Base-by-base conservation (phyloP, 2,888 invertebrate genomes). In the Lasioglossum lativentre region DNA sequence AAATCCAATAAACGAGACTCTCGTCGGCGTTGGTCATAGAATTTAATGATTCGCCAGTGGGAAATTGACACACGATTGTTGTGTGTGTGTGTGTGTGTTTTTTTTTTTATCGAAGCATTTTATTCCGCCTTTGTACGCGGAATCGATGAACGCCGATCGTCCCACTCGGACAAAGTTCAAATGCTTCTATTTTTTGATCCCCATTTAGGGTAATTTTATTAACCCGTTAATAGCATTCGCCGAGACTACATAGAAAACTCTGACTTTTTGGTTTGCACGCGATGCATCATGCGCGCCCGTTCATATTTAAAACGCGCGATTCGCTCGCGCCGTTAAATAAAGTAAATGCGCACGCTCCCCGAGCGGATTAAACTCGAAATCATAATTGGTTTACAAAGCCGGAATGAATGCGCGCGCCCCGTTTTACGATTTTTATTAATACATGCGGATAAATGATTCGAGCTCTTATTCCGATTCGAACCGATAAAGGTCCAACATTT, bases 191-290 rank as follows among this genome's bases (percentile, higher is more conserved):
- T 85, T n/a, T 82, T 86, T 77, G 75, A 82, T 80, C 77, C 80
- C 79, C 86, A 85, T 86, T 85, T 85, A 73, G 73, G 82, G 59
- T 81, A 80, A 78, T 83, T 82, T 77, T 73, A 80, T 88, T 88
- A 84, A 82, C 84, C n/a, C 34, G 79, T 71, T 83, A 86, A 87
- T 86, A 82, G 83, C 52, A 76, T 78, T 72, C 72, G 73, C 19
- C n/a, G 40, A n/a, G n/a, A 12, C 0, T n/a, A 52, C 77, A 45
- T 40, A 27, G 52, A 77, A 45, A 66, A 80, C 74, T 42, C 70
- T 59, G 27, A 47, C 70, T 63, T 80, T 75, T 75, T 66, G 47
- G 34, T 63, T 77, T 66, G 77, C 79, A n/a, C n/a, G 78, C 56
- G 80, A 80, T 56, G 66, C 72, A 56, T 78, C 82, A 27, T 77